Percentiles rank a stretch among this genome's conserved stretches.
Evolutionary conservation across 2,888 invertebrate genomes (phyloP).

Genomic region (Stomorhina lunata): DNA sequence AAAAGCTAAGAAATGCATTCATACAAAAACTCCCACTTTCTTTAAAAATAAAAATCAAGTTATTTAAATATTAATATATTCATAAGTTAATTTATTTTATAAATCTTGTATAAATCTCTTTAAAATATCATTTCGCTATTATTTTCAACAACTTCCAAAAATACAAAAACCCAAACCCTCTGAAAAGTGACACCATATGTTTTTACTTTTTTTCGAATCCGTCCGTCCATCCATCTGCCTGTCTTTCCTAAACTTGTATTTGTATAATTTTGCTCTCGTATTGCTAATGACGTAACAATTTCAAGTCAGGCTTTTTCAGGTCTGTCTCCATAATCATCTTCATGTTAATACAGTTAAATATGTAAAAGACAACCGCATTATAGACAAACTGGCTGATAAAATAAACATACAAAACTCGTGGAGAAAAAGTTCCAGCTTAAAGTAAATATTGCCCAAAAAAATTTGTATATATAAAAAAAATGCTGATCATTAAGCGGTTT

Average conservation of each 20-base stretch:
- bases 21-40: conserved; percentile 50
- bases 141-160: neutral
- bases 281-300: conserved; percentile 74
- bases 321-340: conserved; percentile 62
- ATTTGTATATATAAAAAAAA: neutral
- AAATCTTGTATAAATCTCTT: no score
- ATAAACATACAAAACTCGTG: conserved; percentile 6
- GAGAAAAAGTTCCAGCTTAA: conserved; percentile 25
- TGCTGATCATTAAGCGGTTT: conserved; percentile 56
- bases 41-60: conserved; percentile 1
- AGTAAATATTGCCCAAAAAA: conserved; percentile 53
- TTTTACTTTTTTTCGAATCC: neutral
- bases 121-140: no score
- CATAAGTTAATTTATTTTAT: no score
- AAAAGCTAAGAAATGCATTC: no score
- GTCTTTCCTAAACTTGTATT: conserved; percentile 28
- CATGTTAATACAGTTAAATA: conserved; percentile 67
- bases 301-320: conserved; percentile 44
- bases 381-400: conserved; percentile 39
- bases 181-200: conserved; percentile 52
- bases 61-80: no score
- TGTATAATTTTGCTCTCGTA: conserved; percentile 56
- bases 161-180: conserved; percentile 21
- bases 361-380: conserved; percentile 50
- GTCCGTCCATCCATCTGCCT: neutral